These are phyloP conservation scores for Fistularia tabacaria DNA, from an alignment of 2,797 vertebrate species.

Conservation along the genomic window DNA sequence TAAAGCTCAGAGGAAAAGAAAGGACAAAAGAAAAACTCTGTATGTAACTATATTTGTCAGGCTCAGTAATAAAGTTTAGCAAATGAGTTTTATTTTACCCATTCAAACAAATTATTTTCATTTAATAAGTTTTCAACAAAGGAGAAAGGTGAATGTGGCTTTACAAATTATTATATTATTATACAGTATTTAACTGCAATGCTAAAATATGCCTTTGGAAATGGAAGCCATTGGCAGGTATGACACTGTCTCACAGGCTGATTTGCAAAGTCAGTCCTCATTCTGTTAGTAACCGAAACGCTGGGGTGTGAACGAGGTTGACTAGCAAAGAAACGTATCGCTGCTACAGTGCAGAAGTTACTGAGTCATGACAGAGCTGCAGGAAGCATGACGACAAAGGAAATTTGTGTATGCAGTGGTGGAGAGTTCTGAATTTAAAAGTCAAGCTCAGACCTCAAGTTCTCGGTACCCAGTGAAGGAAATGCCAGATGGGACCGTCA, in stretches of 20 bases:
- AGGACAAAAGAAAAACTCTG: too few relatives aligned
- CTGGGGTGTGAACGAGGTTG: conserved; percentile 9
- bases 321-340: not conserved
- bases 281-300: conserved; percentile 20
- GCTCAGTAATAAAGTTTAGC: too few relatives aligned
- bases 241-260: conserved; percentile 25
- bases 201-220: conserved; percentile 44
- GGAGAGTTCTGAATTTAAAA: conserved; percentile 2
- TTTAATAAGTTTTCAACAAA: conserved; percentile 11
- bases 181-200: conserved; percentile 34
- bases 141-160: conserved; percentile 20
- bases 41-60: too few relatives aligned
- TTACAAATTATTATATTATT: too few relatives aligned
- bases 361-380: not conserved
- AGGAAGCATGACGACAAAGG: not conserved
- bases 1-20: too few relatives aligned
- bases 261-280: conserved; percentile 7
- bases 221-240: conserved; percentile 28
- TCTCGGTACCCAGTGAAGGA: too few relatives aligned
- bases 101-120: too few relatives aligned
- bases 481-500: too few relatives aligned
- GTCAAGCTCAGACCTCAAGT: conserved; percentile 17
- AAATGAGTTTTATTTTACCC: too few relatives aligned
- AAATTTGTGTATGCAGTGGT: not conserved
- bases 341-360: conserved; percentile 1